Evolutionary conservation across 2,888 invertebrate species (phyloP).

Genomic region (Bibio marci): DNA sequence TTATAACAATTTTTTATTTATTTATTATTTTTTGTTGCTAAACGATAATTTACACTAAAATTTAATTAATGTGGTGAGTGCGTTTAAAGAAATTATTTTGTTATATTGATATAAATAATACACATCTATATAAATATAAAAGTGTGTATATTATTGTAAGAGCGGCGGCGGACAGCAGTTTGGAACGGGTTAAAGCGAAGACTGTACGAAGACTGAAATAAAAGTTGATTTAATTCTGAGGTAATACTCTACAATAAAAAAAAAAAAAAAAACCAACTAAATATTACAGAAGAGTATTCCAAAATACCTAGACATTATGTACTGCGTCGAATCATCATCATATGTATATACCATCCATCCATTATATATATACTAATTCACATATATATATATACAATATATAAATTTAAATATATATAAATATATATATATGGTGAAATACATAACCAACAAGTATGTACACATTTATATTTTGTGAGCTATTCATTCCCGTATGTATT

Average conservation of each 20-base stretch:
- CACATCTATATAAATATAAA: too few relatives aligned
- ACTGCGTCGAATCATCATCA: constrained; percentile 6
- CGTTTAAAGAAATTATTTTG: not conserved
- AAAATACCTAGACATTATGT: constrained; percentile 6
- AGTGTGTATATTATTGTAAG: constrained; percentile 14
- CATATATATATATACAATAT: too few relatives aligned
- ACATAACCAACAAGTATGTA: constrained; percentile 1
- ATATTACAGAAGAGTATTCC: constrained; percentile 5
- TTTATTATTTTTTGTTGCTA: not conserved
- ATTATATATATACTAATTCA: too few relatives aligned
- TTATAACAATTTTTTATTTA: too few relatives aligned
- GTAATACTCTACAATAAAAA: not conserved
- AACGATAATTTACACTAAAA: not conserved
- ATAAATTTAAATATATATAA: too few relatives aligned
- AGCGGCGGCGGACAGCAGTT: constrained; percentile 16
- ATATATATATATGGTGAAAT: not conserved
- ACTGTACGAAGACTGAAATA: constrained; percentile 34
- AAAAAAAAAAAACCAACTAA: constrained; percentile 4
- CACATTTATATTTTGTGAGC: not conserved
- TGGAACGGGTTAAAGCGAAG: constrained; percentile 34
- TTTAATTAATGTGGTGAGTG: not conserved
- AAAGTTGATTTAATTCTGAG: constrained; percentile 15
- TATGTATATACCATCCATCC: too few relatives aligned
- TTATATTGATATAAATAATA: too few relatives aligned
- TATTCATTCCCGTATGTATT: too few relatives aligned